Evolutionary conservation across 2,888 invertebrate genomes (phyloP), one percentile per base, ranked within the genome.

Genomic region (Cremastinae sp.): DNA sequence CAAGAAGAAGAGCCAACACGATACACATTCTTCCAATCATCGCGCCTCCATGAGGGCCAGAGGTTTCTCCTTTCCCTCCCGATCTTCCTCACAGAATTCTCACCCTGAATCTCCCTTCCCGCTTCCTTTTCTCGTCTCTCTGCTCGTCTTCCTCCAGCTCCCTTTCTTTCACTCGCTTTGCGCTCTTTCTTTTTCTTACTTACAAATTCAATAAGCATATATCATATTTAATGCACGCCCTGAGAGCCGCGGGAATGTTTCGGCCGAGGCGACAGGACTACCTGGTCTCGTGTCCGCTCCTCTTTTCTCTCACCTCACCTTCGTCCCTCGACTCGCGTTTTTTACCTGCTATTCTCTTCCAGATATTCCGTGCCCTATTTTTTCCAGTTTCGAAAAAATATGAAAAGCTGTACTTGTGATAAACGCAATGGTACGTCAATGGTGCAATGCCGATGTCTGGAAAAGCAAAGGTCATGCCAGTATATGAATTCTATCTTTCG

Each of bases 141-240:
- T 16, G 35, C 66, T 69, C 71, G 55, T 18, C 68, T 14, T 47
- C 18, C 59, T 61, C 61, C 3, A 28, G 41, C 51, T 72, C 28
- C 28, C 14, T 49, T 45, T 28, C 55, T 35, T 37, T 10, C 49
- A 51, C 45, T 22, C 61, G 18, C 22, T 18, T 58, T 18, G 39
- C 59, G 62, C 56, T 68, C 64, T 35, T 59, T 62, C 79, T 79
- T 39, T 39, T 18, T 49, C 7, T 87, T 85, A 85, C 87, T 87
- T 84, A 85, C 87, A 87, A 88, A 85, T 88, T 88, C 87, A 87
- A 88, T 86, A 88, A 88, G 86, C 86, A 85, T 88, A 87, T 86
- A 88, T 88, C 88, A 88, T 86, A 86, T 87, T 88, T 86, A 88
- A 88, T 85, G 86, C 81, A 83, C 82, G 83, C 82, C 81, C 82